These are phyloP conservation scores for Paracanthobrama guichenoti DNA, from an alignment of 2,113 vertebrate species.

Conservation along the genomic window DNA sequence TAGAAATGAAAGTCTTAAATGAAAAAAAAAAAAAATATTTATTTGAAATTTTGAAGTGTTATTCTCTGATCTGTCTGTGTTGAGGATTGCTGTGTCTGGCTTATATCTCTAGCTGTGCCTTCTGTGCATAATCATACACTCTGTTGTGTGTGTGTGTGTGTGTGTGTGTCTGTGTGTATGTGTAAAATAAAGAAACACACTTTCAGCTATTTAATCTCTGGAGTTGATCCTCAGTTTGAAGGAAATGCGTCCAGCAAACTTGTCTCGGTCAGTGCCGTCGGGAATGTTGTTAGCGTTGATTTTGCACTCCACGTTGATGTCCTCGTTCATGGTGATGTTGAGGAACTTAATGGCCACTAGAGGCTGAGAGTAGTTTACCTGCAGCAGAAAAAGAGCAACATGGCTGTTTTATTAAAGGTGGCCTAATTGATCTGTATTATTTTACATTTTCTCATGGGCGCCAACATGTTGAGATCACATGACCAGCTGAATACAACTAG, in stretches of 20 bases:
- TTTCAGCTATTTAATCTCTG: slow-evolving; percentile 56
- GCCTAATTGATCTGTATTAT: not conserved
- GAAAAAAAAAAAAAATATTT: not conserved
- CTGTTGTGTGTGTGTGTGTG: slow-evolving; percentile 63
- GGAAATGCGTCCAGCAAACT: slow-evolving; percentile 84
- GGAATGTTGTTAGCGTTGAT: slow-evolving; percentile 80
- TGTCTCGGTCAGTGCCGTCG: slow-evolving; percentile 79
- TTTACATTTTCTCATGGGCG: not conserved
- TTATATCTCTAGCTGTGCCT: not conserved
- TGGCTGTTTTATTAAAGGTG: not conserved
- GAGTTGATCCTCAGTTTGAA: slow-evolving; percentile 87
- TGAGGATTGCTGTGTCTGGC: not conserved
- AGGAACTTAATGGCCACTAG: slow-evolving; percentile 88
- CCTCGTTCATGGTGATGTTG: slow-evolving; percentile 79
- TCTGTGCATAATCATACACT: slow-evolving; percentile 40
- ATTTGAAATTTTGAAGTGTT: not conserved
- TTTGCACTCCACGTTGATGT: slow-evolving; percentile 85
- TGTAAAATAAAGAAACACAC: slow-evolving; percentile 44
- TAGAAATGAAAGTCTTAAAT: slow-evolving; percentile 21
- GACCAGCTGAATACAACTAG: too few relatives aligned
- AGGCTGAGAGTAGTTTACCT: slow-evolving; percentile 93
- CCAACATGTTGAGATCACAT: too few relatives aligned
- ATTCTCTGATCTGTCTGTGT: not conserved
- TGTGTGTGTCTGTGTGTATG: slow-evolving; percentile 45
- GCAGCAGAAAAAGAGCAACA: not conserved